Percentiles rank a stretch among this genome's conserved stretches.
Evolutionary conservation across 2,888 invertebrate species (phyloP).

Genomic region (Alentia gelatinosa): DNA sequence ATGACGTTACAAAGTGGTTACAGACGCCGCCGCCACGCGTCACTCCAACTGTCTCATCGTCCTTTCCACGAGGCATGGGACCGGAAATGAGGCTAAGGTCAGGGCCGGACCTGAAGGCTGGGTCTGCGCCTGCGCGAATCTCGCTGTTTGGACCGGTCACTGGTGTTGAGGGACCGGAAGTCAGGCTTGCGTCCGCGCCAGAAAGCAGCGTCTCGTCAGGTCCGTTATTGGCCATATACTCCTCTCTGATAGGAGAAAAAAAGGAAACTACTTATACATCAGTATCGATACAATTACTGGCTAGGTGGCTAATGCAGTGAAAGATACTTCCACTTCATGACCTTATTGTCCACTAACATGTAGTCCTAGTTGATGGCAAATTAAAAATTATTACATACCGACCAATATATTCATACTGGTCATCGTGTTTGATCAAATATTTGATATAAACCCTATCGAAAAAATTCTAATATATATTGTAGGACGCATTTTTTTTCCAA

Average conservation of each 20-base stretch:
- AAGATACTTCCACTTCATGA: no score
- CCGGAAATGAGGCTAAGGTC: neutral
- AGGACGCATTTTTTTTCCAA: no score
- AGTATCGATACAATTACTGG: neutral
- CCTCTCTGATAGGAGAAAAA: neutral
- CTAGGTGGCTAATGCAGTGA: no score
- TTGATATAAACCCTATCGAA: neutral
- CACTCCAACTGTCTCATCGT: neutral
- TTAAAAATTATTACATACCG: no score
- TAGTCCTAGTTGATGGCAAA: neutral
- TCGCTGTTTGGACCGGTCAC: neutral
- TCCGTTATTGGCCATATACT: neutral
- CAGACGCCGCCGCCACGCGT: neutral
- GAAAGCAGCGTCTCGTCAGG: conserved; percentile 12
- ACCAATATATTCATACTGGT: no score
- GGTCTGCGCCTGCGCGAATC: neutral
- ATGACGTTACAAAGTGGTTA: neutral
- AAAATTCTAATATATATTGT: no score
- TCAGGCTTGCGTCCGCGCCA: neutral
- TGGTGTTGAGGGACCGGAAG: neutral
- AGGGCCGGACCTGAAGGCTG: neutral
- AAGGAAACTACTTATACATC: neutral
- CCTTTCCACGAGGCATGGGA: neutral
- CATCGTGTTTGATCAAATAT: neutral
- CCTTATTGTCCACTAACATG: neutral